Conservation (phyloP, 37 sponge, comb jelly and placozoan genomes). For the Tethya wilhelma region DNA sequence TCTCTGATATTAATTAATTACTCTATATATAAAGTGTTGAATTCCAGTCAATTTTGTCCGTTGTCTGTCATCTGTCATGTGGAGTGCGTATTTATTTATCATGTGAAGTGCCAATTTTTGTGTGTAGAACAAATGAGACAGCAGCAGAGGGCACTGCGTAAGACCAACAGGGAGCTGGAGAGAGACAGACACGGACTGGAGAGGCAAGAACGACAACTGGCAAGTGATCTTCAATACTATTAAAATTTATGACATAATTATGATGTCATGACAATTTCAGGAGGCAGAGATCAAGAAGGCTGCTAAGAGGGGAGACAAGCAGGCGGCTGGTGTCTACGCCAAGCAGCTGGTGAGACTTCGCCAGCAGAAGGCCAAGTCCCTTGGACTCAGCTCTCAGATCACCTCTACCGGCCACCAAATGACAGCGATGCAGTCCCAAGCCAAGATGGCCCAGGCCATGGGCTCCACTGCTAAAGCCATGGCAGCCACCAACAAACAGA, state of each 20-base stretch:
- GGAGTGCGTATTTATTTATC: no score
- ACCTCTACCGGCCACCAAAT: constrained; percentile 89
- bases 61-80: no score
- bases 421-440: constrained; percentile 74
- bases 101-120: no score
- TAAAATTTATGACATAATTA: no score
- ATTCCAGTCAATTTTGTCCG: no score
- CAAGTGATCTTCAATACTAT: constrained; percentile 22
- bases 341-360: constrained; percentile 95
- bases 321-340: constrained; percentile 75
- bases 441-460: constrained; percentile 85
- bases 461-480: constrained; percentile 87
- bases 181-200: constrained; percentile 84
- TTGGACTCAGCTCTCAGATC: constrained; percentile 85
- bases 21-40: no score
- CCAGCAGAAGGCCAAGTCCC: constrained; percentile 90
- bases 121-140: constrained; percentile 76
- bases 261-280: constrained; percentile 33
- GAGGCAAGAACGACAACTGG: constrained; percentile 92
- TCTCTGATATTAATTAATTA: no score
- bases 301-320: constrained; percentile 94
- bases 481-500: constrained; percentile 87
- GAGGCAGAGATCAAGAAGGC: constrained; percentile 96
- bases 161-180: constrained; percentile 79
- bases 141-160: constrained; percentile 80